Percentiles rank a stretch among this genome's conserved stretches.
phyloP scores from a whole-genome alignment of 2,888 invertebrate genomes.

The Melanophora roralis region DNA sequence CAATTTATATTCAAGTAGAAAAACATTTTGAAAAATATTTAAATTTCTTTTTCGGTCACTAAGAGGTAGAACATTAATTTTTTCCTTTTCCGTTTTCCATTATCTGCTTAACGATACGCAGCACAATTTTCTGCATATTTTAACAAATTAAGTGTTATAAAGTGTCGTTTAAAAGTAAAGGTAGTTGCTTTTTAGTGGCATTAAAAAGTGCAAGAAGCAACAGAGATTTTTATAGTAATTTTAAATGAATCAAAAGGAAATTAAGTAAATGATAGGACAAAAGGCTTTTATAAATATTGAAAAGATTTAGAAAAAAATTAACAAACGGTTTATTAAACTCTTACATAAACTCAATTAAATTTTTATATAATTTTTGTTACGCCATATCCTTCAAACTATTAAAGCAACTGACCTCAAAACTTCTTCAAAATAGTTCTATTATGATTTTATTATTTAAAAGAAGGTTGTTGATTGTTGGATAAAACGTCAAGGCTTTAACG shows the following conservation, averaged over 20 bases:
- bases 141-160: not conserved
- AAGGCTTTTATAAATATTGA: too few species aligned
- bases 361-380: too few species aligned
- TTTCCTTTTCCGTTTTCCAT: not conserved
- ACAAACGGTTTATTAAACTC: too few species aligned
- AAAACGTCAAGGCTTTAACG: too few species aligned
- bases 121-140: not conserved
- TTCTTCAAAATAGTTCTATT: too few species aligned
- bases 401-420: too few species aligned
- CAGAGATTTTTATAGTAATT: not conserved
- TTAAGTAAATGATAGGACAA: not conserved
- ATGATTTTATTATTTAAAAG: too few species aligned
- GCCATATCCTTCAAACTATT: too few species aligned
- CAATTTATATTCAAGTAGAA: too few species aligned
- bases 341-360: too few species aligned
- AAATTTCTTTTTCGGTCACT: not conserved
- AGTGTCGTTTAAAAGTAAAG: not conserved
- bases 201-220: not conserved
- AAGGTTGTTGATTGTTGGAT: too few species aligned
- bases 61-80: not conserved
- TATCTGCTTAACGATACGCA: not conserved
- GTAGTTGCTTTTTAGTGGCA: not conserved
- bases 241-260: not conserved
- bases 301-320: too few species aligned
- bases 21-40: not conserved